These are phyloP conservation scores for Chaetura pelagica DNA, from an alignment of 2,113 vertebrate genomes.

Conservation along the genomic window DNA sequence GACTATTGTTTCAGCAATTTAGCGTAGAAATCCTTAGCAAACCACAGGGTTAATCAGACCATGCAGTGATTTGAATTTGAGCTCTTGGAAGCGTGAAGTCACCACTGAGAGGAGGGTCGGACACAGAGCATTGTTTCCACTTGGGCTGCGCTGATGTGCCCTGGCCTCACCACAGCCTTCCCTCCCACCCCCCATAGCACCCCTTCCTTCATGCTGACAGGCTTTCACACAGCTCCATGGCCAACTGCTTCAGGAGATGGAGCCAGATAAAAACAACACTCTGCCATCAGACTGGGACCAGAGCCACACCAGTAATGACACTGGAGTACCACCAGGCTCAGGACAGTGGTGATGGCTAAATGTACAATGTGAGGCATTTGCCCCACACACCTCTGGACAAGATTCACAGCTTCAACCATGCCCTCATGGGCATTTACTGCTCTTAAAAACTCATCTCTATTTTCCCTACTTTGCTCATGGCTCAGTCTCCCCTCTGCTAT, in stretches of 20 bases:
- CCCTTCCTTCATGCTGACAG: not conserved
- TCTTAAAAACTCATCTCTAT: not conserved
- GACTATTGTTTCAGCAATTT: not conserved
- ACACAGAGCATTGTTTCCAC: not conserved
- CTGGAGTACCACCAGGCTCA: accelerated
- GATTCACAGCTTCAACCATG: not conserved
- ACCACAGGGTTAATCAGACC: not conserved
- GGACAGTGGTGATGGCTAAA: not conserved
- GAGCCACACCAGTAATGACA: accelerated
- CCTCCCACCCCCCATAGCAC: not conserved
- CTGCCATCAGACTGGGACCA: not conserved
- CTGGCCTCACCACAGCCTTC: not conserved
- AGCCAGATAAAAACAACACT: not conserved
- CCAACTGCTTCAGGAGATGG: not conserved
- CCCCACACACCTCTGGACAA: not conserved
- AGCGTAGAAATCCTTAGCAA: not conserved
- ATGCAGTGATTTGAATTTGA: not conserved
- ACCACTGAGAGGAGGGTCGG: not conserved
- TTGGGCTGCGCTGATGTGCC: accelerated
- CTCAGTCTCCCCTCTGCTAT: slow-evolving; percentile 25
- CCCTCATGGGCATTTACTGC: not conserved
- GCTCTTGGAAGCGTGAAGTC: not conserved
- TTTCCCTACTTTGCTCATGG: not conserved
- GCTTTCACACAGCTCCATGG: not conserved
- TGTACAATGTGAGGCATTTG: accelerated